Evolutionary conservation across 2,797 vertebrate genomes (phyloP).

Genomic region (Channa striata): DNA sequence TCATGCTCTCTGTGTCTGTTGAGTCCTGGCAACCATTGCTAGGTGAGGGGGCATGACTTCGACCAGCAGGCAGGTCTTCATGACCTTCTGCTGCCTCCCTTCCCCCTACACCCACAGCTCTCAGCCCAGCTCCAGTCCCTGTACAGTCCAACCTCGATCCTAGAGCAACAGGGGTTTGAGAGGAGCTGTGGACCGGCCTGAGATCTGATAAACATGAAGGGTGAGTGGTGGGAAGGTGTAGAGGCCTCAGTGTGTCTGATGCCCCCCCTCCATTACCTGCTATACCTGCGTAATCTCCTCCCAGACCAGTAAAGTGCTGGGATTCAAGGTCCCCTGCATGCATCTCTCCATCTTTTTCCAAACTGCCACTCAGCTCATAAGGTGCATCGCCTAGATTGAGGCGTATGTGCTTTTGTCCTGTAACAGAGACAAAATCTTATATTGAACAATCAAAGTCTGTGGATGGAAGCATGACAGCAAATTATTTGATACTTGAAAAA

Average conservation of each 20-base stretch:
- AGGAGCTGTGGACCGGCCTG: conserved; percentile 89
- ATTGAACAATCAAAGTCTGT: neutral
- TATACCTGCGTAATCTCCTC: conserved; percentile 79
- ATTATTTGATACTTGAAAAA: neutral
- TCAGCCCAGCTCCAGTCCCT: conserved; percentile 78
- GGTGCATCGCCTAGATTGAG: conserved; percentile 90
- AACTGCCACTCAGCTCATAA: conserved; percentile 90
- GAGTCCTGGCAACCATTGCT: conserved; percentile 97
- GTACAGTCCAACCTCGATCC: conserved; percentile 89
- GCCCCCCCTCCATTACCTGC: conserved; percentile 73
- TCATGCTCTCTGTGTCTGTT: conserved; percentile 96
- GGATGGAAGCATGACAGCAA: neutral
- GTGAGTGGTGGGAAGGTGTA: conserved; percentile 87
- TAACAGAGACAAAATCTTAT: conserved; percentile 32
- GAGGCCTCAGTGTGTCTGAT: conserved; percentile 66
- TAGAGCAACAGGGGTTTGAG: conserved; percentile 88
- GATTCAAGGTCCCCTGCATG: conserved; percentile 86
- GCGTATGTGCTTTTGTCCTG: conserved; percentile 96
- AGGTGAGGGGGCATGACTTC: conserved; percentile 88
- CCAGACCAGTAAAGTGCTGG: conserved; percentile 86
- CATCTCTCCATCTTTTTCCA: conserved; percentile 93
- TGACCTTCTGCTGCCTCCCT: conserved; percentile 86
- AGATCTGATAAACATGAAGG: conserved; percentile 92
- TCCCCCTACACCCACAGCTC: conserved; percentile 73
- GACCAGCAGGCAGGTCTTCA: conserved; percentile 81